These are phyloP conservation scores for Rattus rattus DNA, from an alignment of 2,113 vertebrate genomes.

Conservation along the genomic window DNA sequence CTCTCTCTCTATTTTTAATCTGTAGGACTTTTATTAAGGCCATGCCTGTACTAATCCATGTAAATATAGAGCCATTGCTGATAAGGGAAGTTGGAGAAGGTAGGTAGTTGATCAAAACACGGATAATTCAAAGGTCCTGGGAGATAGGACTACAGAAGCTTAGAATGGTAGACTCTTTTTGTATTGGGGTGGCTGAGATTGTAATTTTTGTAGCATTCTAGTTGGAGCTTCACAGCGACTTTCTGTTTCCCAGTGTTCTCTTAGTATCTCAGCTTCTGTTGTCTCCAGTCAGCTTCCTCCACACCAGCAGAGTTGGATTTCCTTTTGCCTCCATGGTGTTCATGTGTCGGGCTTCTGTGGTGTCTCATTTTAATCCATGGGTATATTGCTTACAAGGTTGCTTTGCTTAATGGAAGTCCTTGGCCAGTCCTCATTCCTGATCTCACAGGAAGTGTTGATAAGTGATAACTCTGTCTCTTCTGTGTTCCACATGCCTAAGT, in stretches of 20 bases:
- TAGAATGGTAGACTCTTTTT: background rate
- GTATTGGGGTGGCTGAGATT: background rate
- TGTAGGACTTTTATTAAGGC: background rate
- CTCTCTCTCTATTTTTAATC: background rate
- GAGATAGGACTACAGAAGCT: background rate
- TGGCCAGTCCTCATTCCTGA: conserved; percentile 16
- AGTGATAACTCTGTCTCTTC: background rate
- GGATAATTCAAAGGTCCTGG: background rate
- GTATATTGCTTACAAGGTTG: conserved; percentile 45
- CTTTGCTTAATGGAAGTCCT: conserved; percentile 51
- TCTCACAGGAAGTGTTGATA: background rate
- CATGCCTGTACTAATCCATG: background rate
- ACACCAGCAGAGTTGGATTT: background rate
- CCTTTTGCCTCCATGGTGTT: background rate
- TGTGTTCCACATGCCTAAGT: background rate
- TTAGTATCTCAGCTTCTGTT: background rate
- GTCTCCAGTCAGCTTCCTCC: background rate
- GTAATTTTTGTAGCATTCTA: background rate
- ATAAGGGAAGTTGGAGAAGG: background rate
- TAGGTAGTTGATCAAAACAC: conserved; percentile 3
- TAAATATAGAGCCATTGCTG: background rate
- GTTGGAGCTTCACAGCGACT: background rate
- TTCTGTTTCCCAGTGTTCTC: background rate
- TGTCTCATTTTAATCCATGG: conserved; percentile 50
- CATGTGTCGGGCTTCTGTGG: background rate